phyloP scores from a whole-genome alignment of 2,797 vertebrate species.

The Scleropages formosus region DNA sequence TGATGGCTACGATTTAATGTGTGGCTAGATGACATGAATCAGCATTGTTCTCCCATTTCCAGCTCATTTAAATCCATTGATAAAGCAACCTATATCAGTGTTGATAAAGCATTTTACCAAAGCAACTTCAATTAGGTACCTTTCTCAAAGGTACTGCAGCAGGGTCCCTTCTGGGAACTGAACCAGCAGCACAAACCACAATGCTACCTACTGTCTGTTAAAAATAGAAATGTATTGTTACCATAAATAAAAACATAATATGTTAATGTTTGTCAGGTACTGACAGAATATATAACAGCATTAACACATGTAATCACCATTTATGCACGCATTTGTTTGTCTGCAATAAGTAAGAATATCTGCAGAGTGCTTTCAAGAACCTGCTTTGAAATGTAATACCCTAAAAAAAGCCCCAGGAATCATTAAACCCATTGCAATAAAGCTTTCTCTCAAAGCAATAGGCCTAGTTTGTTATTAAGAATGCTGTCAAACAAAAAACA shows the following conservation, averaged over 20 bases:
- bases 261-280: neutral
- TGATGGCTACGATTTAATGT: too few relatives aligned
- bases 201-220: too few relatives aligned
- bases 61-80: too few relatives aligned
- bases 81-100: too few relatives aligned
- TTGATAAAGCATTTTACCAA: too few relatives aligned
- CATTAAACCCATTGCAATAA: slow-evolving; percentile 5
- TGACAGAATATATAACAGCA: neutral
- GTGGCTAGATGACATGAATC: too few relatives aligned
- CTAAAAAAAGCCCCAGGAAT: slow-evolving; percentile 8
- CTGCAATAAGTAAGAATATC: neutral
- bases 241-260: neutral
- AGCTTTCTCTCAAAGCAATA: neutral
- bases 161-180: too few relatives aligned
- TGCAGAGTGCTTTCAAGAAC: slow-evolving; percentile 2
- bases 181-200: too few relatives aligned
- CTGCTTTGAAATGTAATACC: slow-evolving; percentile 1
- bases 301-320: neutral
- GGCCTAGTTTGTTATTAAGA: neutral
- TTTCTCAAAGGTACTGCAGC: too few relatives aligned
- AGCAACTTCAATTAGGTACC: too few relatives aligned
- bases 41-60: too few relatives aligned
- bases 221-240: neutral
- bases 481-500: neutral
- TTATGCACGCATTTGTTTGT: neutral